Conservation (phyloP, 2,113 vertebrate species). For the Okapia johnstoni region DNA sequence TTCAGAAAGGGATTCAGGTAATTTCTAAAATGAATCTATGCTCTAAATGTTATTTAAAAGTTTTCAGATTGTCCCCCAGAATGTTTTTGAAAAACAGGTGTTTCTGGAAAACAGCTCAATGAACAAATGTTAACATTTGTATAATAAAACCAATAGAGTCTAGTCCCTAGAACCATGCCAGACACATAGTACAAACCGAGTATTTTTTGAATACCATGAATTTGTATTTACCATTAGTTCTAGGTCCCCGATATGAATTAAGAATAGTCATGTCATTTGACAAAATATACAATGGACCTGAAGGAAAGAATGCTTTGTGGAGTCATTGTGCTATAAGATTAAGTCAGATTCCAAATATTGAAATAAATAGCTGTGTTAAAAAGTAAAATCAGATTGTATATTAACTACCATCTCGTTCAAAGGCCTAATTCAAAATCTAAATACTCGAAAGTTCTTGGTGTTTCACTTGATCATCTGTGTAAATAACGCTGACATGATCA, state of each 20-base stretch:
- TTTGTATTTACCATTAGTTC: slow-evolving; percentile 19
- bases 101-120: slow-evolving; percentile 31
- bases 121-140: neutral
- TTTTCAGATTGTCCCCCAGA: slow-evolving; percentile 47
- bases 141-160: neutral
- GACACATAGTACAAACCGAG: neutral
- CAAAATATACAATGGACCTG: neutral
- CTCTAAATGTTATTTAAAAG: slow-evolving; percentile 46
- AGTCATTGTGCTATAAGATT: slow-evolving; percentile 13
- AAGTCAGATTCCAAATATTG: slow-evolving; percentile 4
- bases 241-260: slow-evolving; percentile 29
- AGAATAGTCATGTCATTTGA: neutral
- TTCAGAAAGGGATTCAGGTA: slow-evolving; percentile 4
- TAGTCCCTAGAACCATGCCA: neutral
- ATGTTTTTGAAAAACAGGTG: slow-evolving; percentile 42
- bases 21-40: slow-evolving; percentile 31
- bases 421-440: slow-evolving; percentile 55
- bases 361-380: neutral
- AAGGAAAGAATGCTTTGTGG: slow-evolving; percentile 22
- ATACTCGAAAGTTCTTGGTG: slow-evolving; percentile 32
- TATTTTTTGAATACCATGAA: neutral
- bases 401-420: neutral
- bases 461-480: slow-evolving; percentile 44
- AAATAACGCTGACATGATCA: slow-evolving; percentile 46
- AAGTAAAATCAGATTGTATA: slow-evolving; percentile 16